A percentile compares a stretch with the other conserved stretches of the same genome.
phyloP scores from a whole-genome alignment of 1,140 invertebrate genomes.

The Hesperophylax magnus region DNA sequence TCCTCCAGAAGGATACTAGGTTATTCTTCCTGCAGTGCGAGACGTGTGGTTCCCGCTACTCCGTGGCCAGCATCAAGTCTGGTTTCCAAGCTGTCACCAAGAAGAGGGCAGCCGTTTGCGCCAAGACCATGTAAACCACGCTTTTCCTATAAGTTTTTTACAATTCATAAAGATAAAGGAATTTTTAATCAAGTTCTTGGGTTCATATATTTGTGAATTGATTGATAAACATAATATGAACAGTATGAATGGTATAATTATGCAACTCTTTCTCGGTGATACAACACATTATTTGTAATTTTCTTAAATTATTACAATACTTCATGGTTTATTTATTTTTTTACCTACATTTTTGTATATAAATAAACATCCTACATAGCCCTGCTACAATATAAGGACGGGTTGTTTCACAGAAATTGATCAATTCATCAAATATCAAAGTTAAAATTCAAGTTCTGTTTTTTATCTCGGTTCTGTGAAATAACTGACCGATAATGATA shows the following conservation, averaged over 20 bases:
- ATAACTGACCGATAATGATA: no score
- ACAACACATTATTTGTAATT: background rate
- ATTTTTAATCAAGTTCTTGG: background rate
- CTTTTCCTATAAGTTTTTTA: constrained; percentile 32
- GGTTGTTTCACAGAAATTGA: no score
- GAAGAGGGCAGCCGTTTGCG: constrained; percentile 97
- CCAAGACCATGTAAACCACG: constrained; percentile 89
- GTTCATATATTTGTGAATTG: constrained; percentile 4
- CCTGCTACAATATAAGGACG: background rate
- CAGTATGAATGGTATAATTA: background rate
- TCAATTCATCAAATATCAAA: no score
- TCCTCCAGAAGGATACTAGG: constrained; percentile 98
- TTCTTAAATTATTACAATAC: constrained; percentile 5
- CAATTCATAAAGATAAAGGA: constrained; percentile 12
- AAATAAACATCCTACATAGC: background rate
- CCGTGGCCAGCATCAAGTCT: constrained; percentile 99
- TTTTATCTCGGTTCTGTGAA: no score
- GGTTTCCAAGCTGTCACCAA: constrained; percentile 99
- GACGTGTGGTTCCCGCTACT: constrained; percentile 98
- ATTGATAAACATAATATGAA: constrained; percentile 6
- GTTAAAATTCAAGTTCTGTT: no score
- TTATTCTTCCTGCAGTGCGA: constrained; percentile 99
- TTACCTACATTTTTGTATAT: background rate
- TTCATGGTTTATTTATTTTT: background rate
- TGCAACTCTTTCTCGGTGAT: background rate